Evolutionary conservation across 1,140 invertebrate species (phyloP), one percentile per base, ranked within the genome.

Genomic region (Brevipalpus yothersi): DNA sequence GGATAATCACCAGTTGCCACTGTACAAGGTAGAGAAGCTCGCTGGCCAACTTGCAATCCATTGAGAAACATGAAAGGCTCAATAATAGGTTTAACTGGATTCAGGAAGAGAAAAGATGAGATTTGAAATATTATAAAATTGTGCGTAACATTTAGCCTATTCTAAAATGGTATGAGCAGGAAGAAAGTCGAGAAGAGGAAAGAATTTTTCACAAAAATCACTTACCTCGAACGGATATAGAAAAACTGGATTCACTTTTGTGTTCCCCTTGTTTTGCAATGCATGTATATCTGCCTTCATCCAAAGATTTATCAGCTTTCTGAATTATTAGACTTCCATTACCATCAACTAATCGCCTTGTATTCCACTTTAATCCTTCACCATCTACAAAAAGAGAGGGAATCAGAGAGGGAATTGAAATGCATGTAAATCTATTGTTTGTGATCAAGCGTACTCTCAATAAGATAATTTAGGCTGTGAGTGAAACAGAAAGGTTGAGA

Each of bases 21-120:
- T 64, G 83, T 82, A 75, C 86, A 89, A 65, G 84, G 79, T 67
- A 84, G 80, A 65, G 83, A 79, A 53, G 84, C 84, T 69, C 84
- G 78, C 76, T 85, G 82, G 69, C 83, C 84, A 76, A 86, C 83
- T 69, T 79, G 79, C 67, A 86, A 78, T 68, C 80, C 80, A 70
- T 82, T 78, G 76, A 69, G 70, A 59, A 75, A 74, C 5, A 43
- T 63, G 63, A 75, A 74, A 1, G 68, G 65, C 55, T 73, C 72
- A 39, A 75, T 72, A 7, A 63, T 63, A 1, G 66, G 66, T 57
- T 66, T 64, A n/a, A 67, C 66, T 66, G 58, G 1, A 56, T 59
- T 19, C 19, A 21, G 21, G 56, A n/a, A 31, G 31, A 21, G 43
- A 13, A 45, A 45, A 45, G 42, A 45, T 15, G n/a, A 45, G n/a